phyloP scores from a whole-genome alignment of 2,888 invertebrate species.

The Phoenoteleia sp. region DNA sequence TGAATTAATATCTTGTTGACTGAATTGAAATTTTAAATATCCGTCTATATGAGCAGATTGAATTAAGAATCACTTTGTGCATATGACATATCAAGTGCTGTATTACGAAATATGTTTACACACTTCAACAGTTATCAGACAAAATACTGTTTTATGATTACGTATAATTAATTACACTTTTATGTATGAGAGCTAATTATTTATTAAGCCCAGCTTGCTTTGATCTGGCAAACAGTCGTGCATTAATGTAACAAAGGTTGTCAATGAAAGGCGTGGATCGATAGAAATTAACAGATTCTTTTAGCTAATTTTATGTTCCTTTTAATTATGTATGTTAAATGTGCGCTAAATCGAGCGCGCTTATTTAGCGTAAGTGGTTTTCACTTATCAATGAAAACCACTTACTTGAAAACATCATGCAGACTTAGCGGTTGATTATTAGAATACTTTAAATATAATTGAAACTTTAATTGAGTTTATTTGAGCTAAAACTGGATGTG shows the following conservation, averaged over 20 bases:
- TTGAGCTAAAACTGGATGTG: too few species aligned
- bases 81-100: background rate
- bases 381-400: too few species aligned
- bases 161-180: background rate
- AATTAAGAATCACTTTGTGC: background rate
- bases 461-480: too few species aligned
- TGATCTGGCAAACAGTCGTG: background rate
- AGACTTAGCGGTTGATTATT: too few species aligned
- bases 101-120: background rate
- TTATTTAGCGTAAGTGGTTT: too few species aligned
- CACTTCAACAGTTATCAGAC: background rate
- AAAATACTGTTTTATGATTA: background rate
- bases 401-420: too few species aligned
- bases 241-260: conserved; percentile 8
- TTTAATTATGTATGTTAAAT: background rate
- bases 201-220: background rate
- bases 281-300: too few species aligned
- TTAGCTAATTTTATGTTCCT: background rate
- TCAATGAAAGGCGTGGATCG: conserved; percentile 21
- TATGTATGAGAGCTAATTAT: background rate
- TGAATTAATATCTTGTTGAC: too few species aligned
- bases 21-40: too few species aligned
- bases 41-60: too few species aligned
- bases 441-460: too few species aligned
- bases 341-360: background rate